These are phyloP conservation scores for Rhopilema esculentum DNA, from an alignment of 30 jellyfish, hydroid and myxozoan species.

Conservation along the genomic window DNA sequence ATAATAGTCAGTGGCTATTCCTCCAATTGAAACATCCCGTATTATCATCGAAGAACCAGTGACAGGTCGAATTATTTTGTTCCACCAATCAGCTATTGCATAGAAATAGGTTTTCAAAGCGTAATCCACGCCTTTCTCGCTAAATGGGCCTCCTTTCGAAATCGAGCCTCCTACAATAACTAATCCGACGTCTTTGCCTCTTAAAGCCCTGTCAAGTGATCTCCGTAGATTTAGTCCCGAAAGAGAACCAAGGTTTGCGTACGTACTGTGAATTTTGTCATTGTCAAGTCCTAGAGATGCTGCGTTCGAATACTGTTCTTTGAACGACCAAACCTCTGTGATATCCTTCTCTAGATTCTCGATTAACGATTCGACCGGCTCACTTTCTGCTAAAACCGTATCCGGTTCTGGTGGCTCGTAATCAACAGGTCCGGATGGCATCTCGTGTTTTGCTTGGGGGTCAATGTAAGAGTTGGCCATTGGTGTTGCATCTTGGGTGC, in stretches of 20 bases:
- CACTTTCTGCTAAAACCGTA: constrained; percentile 87
- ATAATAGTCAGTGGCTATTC: constrained; percentile 97
- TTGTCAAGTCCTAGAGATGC: constrained; percentile 93
- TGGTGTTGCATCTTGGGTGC: constrained; percentile 55
- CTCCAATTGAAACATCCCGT: constrained; percentile 98
- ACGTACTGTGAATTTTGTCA: constrained; percentile 94
- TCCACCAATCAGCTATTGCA: constrained; percentile 99
- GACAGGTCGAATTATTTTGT: constrained; percentile 95
- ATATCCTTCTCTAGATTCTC: constrained; percentile 95
- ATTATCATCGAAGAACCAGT: constrained; percentile 99
- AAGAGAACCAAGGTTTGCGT: constrained; percentile 97
- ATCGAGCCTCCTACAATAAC: constrained; percentile 99
- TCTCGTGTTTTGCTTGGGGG: constrained; percentile 69
- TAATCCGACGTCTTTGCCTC: constrained; percentile 98
- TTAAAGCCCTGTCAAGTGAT: constrained; percentile 92
- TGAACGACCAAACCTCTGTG: constrained; percentile 98
- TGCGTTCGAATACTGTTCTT: constrained; percentile 91
- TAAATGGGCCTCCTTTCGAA: constrained; percentile 99
- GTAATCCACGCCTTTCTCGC: constrained; percentile 97
- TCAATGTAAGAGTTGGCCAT: constrained; percentile 7
- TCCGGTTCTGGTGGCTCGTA: constrained; percentile 77
- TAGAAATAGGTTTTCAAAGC: constrained; percentile 95
- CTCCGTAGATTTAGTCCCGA: constrained; percentile 95
- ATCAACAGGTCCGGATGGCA: constrained; percentile 82
- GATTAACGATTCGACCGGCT: constrained; percentile 95